Evolutionary conservation across 2,797 vertebrate species (phyloP).

Genomic region (Potorous gilbertii): DNA sequence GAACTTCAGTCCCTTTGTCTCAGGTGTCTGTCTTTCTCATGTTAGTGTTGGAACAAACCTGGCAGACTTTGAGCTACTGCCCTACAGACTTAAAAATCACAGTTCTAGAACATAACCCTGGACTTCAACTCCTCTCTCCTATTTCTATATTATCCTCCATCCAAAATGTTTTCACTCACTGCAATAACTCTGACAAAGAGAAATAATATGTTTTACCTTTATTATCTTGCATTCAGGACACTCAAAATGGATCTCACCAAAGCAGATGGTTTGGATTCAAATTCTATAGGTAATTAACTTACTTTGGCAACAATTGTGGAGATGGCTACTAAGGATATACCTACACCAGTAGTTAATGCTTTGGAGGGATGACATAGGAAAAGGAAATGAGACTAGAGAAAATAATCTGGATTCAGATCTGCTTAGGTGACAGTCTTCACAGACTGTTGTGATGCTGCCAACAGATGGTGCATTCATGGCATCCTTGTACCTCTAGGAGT

Average conservation of each 20-base stretch:
- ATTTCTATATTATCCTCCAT: not conserved
- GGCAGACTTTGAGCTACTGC: not conserved
- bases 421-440: slow-evolving; percentile 40
- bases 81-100: not conserved
- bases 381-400: slow-evolving; percentile 40
- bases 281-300: not conserved
- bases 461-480: slow-evolving; percentile 43
- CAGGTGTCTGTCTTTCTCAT: not conserved
- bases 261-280: not conserved
- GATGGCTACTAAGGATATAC: not conserved
- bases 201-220: slow-evolving; percentile 3
- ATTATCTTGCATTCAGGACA: slow-evolving; percentile 35
- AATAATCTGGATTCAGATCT: slow-evolving; percentile 30
- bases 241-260: slow-evolving; percentile 23
- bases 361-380: slow-evolving; percentile 16
- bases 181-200: slow-evolving; percentile 24
- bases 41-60: not conserved
- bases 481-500: slow-evolving; percentile 46
- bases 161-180: not conserved
- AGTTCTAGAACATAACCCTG: not conserved
- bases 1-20: not conserved
- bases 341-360: not conserved
- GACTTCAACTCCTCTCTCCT: not conserved
- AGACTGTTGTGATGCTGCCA: slow-evolving; percentile 43
- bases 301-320: not conserved